phyloP scores from a whole-genome alignment of 2,797 vertebrate species.

The Anguilla pacifica region DNA sequence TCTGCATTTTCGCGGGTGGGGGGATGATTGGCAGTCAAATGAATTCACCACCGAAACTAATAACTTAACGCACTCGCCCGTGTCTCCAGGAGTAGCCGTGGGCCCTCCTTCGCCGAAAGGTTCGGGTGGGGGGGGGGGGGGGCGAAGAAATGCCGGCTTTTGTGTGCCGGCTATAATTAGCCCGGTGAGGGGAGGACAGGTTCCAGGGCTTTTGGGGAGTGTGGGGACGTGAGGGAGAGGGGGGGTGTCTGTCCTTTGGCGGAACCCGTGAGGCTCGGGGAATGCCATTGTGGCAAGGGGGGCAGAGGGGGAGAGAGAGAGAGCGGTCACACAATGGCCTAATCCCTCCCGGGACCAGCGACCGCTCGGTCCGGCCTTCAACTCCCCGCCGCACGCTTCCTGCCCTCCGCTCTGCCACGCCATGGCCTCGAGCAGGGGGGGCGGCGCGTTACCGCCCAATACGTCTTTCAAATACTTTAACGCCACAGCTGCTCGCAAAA shows the following conservation, averaged over 20 bases:
- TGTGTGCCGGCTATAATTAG: constrained; percentile 25
- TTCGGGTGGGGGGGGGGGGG: background rate
- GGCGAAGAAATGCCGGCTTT: constrained; percentile 19
- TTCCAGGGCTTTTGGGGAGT: background rate
- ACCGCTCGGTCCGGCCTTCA: background rate
- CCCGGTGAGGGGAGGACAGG: background rate
- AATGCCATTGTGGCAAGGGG: constrained; percentile 57
- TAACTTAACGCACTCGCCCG: background rate
- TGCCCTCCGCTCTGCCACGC: background rate
- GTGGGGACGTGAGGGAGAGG: background rate
- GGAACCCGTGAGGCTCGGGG: constrained; percentile 28
- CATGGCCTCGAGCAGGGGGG: too few relatives aligned
- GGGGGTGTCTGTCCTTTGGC: background rate
- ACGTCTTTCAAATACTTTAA: background rate
- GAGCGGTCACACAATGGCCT: constrained; percentile 57
- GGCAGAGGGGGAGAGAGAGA: constrained; percentile 17
- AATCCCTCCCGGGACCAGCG: constrained; percentile 23
- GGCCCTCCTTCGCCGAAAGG: background rate
- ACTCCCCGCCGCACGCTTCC: constrained; percentile 16
- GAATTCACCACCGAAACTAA: constrained; percentile 24
- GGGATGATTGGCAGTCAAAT: constrained; percentile 7
- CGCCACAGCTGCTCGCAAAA: too few relatives aligned
- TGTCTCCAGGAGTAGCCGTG: background rate
- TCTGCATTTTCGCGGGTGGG: constrained; percentile 58
- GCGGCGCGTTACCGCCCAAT: background rate